These are phyloP conservation scores for Melanotaenia maccullochi DNA, from an alignment of 2,797 vertebrate genomes.

Conservation along the genomic window DNA sequence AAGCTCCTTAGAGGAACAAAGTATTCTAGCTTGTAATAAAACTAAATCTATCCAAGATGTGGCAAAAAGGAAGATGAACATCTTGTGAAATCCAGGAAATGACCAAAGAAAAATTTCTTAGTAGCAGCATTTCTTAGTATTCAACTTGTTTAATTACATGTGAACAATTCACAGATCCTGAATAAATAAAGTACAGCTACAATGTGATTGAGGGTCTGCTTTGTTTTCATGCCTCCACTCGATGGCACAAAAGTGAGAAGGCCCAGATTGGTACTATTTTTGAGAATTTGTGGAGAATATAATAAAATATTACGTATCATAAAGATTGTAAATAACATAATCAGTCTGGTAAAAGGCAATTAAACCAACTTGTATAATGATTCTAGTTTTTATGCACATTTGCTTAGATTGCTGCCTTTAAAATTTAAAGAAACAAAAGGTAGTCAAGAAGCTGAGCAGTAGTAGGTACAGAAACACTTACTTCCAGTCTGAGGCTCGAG, in stretches of 20 bases:
- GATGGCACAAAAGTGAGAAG: constrained; percentile 1
- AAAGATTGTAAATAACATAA: neutral
- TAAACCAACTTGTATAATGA: neutral
- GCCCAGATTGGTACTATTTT: neutral
- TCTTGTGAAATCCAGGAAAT: constrained; percentile 36
- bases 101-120: constrained; percentile 9
- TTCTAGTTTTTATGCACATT: neutral
- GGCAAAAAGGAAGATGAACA: constrained; percentile 34
- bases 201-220: neutral
- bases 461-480: constrained; percentile 76
- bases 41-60: constrained; percentile 23
- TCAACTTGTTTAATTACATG: constrained; percentile 6
- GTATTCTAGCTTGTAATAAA: constrained; percentile 13
- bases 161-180: constrained; percentile 10
- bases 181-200: constrained; percentile 18
- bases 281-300: neutral
- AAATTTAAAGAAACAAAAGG: neutral
- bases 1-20: constrained; percentile 15
- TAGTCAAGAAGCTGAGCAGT: neutral
- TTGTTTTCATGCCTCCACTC: constrained; percentile 6
- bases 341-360: constrained; percentile 4
- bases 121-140: constrained; percentile 16
- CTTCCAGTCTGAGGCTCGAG: constrained; percentile 90
- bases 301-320: too few species aligned
- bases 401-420: neutral